Conservation (phyloP, 2,113 vertebrate species). For the Colistium nudipinnis region DNA sequence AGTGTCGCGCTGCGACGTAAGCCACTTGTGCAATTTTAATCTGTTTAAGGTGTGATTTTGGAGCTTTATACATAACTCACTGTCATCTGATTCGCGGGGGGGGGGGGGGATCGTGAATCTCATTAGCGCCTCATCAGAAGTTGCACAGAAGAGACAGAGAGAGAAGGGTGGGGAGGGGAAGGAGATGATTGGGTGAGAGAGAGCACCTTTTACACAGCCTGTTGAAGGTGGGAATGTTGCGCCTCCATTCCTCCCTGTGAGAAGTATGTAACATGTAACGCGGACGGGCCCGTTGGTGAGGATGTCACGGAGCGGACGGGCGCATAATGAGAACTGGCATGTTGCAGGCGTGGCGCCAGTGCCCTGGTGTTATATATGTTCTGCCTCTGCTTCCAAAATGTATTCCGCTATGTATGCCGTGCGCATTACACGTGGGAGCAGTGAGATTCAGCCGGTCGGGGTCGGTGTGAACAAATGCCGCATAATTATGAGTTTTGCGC, state of each 20-base stretch:
- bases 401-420: too few relatives aligned
- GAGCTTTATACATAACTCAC: constrained; percentile 53
- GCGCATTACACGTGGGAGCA: too few relatives aligned
- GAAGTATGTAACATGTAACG: not conserved
- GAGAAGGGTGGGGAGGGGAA: not conserved
- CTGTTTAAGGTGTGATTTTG: constrained; percentile 46
- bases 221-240: not conserved
- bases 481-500: too few relatives aligned
- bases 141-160: constrained; percentile 1
- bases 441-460: too few relatives aligned
- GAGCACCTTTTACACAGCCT: not conserved
- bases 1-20: constrained; percentile 32
- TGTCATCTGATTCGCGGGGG: constrained; percentile 42
- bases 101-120: constrained; percentile 35
- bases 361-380: too few relatives aligned
- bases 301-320: too few relatives aligned
- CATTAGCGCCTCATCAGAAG: constrained; percentile 47
- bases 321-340: too few relatives aligned
- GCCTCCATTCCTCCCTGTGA: not conserved
- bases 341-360: too few relatives aligned
- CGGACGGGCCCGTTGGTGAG: too few relatives aligned
- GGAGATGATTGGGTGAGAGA: not conserved
- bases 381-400: too few relatives aligned
- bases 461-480: too few relatives aligned
- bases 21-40: constrained; percentile 34